Evolutionary conservation across 1,140 invertebrate species (phyloP), one percentile per base, ranked within the genome.

Genomic region (Tetramorium parvispinum): DNA sequence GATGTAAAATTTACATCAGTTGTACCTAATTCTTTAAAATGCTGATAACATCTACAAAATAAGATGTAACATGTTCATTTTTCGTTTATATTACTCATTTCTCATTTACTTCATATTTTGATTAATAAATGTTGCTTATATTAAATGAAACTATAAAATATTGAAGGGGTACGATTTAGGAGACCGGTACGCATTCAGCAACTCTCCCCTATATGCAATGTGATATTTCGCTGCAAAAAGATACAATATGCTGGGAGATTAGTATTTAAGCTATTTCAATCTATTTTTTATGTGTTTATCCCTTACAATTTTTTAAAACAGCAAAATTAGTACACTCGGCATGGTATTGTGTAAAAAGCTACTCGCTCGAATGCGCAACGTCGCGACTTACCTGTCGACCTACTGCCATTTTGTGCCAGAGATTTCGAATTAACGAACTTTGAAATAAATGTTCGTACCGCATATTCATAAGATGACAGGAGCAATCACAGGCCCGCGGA

Each of bases 381-480:
- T 43, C 59, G n/a, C n/a, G 79, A 53, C 51, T 16, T 53, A 53
- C 24, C 13, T 37, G 18, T 2, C 40, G 40, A 49, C 13, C 46
- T 5, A n/a, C 24, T 32, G 37, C 43, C 53, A 75, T 16, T 83
- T 59, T 59, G n/a, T 24, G 66, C 10, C 24, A 16, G 55, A 83
- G 71, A 83, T 75, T 59, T 75, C 53, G 79, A 83, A 83, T 83
- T 83, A 83, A 83, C 79, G 43, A 83, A 83, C 68, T 83, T 83
- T 83, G 68, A 83, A 83, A 83, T 83, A 83, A 83, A 83, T 83
- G 79, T 49, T 55, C 53, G 53, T 40, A 24, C n/a, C 79, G 79
- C 79, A 83, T 83, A 83, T 83, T 83, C 79, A 83, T 83, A 83
- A 83, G 79, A 83, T 83, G 79, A 83, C 79, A 53, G 43, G 79